These are phyloP conservation scores for Micrastur ruficollis DNA, from an alignment of 2,797 vertebrate genomes.

Conservation along the genomic window DNA sequence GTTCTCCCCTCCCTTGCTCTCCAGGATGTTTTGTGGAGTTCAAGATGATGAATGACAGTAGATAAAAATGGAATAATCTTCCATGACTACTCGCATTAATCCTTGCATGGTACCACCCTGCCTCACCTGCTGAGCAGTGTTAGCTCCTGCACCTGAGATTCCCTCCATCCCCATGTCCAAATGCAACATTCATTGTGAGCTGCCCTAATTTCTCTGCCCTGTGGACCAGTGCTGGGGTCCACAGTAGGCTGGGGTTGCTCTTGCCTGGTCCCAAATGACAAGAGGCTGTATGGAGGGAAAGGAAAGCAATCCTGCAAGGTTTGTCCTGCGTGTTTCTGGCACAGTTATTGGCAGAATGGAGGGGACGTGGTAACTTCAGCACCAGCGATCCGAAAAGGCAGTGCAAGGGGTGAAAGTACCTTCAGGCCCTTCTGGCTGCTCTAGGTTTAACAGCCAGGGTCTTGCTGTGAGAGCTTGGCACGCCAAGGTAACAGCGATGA, in stretches of 20 bases:
- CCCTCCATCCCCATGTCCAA: background rate
- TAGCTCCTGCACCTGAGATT: background rate
- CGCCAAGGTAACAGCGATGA: fast-evolving
- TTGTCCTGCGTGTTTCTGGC: background rate
- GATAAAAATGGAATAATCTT: background rate
- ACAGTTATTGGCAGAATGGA: fast-evolving
- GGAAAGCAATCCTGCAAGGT: background rate
- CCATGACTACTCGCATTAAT: background rate
- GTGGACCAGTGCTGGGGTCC: background rate
- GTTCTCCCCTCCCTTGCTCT: background rate
- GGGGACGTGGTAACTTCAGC: background rate
- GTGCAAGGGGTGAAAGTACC: fast-evolving
- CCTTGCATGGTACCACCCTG: background rate
- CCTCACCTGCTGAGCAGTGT: background rate
- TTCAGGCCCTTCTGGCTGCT: background rate
- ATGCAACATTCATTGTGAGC: background rate
- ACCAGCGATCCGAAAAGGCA: background rate
- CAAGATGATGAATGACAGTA: background rate
- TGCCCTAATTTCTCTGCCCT: background rate
- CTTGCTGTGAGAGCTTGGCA: background rate
- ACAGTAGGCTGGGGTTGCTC: background rate
- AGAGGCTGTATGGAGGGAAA: background rate
- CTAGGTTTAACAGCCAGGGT: background rate
- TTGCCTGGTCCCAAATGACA: background rate
- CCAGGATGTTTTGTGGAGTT: background rate